Conservation (phyloP, 2,113 vertebrate genomes). For the Tamias sibiricus region DNA sequence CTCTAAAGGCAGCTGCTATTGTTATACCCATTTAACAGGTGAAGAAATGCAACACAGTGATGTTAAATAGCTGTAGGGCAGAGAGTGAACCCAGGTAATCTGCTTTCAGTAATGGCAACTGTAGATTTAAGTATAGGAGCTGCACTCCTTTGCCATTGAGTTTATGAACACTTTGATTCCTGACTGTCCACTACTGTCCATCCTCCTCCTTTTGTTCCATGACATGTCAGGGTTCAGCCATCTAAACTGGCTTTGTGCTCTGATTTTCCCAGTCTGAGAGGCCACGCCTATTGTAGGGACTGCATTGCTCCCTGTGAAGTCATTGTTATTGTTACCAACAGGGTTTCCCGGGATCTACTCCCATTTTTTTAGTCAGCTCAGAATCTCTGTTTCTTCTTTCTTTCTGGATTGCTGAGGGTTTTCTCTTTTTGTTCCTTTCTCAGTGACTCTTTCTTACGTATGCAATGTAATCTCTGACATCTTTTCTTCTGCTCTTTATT, state of each 20-base stretch:
- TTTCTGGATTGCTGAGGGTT: background rate
- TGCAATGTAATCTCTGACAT: background rate
- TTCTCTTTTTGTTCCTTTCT: conserved; percentile 22
- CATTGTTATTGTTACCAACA: background rate
- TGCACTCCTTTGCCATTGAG: background rate
- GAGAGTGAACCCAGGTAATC: background rate
- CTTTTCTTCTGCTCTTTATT: conserved; percentile 8
- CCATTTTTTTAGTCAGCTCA: background rate
- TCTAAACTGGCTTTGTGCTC: background rate
- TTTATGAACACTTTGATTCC: background rate
- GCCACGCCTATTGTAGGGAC: background rate
- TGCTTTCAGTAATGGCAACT: background rate
- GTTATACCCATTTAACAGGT: background rate
- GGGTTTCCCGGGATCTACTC: background rate
- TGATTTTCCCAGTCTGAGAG: background rate
- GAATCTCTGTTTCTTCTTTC: background rate
- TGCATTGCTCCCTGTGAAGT: background rate
- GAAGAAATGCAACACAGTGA: background rate
- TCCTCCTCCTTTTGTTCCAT: background rate
- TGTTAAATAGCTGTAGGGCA: background rate
- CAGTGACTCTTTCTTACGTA: background rate
- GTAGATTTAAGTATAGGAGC: background rate
- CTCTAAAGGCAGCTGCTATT: background rate
- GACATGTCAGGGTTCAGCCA: background rate
- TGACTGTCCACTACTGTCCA: background rate